Evolutionary conservation across 2,797 vertebrate genomes (phyloP), one percentile per base, ranked within the genome.

Genomic region (Tarsius wallacei): DNA sequence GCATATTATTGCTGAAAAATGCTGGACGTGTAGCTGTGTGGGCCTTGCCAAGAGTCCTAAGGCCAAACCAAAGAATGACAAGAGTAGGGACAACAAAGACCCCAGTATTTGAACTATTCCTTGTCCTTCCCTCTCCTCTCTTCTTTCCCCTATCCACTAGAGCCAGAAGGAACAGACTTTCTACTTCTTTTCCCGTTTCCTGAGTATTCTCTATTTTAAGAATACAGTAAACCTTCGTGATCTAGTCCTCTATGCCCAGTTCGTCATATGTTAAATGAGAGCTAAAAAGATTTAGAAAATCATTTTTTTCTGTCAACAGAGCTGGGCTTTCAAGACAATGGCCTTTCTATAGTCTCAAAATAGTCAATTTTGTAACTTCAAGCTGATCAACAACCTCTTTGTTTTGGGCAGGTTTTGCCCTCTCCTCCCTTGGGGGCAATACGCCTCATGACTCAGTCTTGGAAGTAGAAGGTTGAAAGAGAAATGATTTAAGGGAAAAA

Each of bases 401-500:
- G 42, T 93, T 95, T 91, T 9, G 61, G 53, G n/a, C 24, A 92
- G 36, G 21, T 90, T 94, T 85, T 89, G 31, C 36, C 70, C 47
- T 88, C 64, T 91, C 24, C 64, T 78, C 87, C 63, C 49, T 95
- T 64, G 19, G 24, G 49, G 49, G 66, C 66, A 95, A 87, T 61
- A 80, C 82, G 71, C 61, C 51, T 93, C 74, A 76, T 93, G 87
- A 97, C 53, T 91, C 53, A 70, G 14, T 94, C 53, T 87, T 95
- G 31, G 16, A 91, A 93, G 36, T 55, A 95, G 31, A 84, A 61
- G 33, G 3, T 70, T 94, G n/a, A 83, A 95, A 80, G 42, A 90
- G 42, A 86, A 87, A 85, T 90, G 33, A 94, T 57, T 94, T 91
- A 59, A 84, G n/a, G 31, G 51, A 33, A 59, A 97, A 96, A 88